Evolutionary conservation across 2,113 vertebrate species (phyloP).

Genomic region (Acrocephalus kingi): DNA sequence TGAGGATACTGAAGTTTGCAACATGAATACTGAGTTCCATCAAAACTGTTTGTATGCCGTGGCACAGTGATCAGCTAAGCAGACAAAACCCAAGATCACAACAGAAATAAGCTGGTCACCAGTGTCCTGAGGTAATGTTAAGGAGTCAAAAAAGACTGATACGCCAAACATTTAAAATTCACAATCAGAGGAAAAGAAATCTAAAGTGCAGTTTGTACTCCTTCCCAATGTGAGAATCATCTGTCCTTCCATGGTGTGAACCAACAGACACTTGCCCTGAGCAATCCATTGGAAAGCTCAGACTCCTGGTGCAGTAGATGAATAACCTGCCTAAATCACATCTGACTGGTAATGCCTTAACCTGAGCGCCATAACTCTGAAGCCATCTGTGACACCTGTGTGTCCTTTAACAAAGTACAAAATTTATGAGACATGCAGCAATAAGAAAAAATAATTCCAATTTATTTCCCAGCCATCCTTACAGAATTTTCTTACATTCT

Average conservation of each 20-base stretch:
- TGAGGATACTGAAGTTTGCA: neutral
- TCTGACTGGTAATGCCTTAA: neutral
- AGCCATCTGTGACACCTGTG: neutral
- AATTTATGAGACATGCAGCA: neutral
- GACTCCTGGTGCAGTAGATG: neutral
- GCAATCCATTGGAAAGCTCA: neutral
- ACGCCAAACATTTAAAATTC: neutral
- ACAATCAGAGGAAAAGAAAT: neutral
- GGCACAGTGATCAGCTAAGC: neutral
- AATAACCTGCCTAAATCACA: neutral
- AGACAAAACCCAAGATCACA: neutral
- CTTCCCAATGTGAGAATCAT: neutral
- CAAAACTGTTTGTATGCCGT: neutral
- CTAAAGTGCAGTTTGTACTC: neutral
- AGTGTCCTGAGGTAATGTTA: neutral
- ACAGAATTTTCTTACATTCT: neutral
- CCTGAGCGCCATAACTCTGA: neutral
- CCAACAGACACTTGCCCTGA: neutral
- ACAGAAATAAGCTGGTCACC: neutral
- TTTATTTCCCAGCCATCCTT: neutral
- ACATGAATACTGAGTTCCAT: neutral
- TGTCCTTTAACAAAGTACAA: neutral
- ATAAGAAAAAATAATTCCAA: neutral
- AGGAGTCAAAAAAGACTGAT: neutral
- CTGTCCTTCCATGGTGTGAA: accelerated